phyloP scores from a whole-genome alignment of 2,797 vertebrate genomes.

The Streptopelia turtur region DNA sequence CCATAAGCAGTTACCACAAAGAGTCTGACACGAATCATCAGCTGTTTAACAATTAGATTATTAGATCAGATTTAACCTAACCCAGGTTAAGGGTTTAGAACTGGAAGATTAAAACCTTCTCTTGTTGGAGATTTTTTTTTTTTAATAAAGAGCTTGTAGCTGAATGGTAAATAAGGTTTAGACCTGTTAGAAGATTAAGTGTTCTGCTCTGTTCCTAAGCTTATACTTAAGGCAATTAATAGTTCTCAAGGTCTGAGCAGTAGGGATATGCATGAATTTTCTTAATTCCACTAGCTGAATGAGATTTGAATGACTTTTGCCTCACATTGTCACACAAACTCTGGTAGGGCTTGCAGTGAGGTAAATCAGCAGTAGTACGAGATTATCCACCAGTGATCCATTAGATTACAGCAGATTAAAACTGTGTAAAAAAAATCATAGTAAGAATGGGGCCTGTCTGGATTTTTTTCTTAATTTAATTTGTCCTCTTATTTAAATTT shows the following conservation, averaged over 20 bases:
- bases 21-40: neutral
- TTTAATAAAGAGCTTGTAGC: conserved; percentile 8
- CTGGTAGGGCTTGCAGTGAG: neutral
- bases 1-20: neutral
- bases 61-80: neutral
- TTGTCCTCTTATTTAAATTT: neutral
- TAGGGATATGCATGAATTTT: conserved; percentile 30
- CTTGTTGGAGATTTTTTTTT: conserved; percentile 16
- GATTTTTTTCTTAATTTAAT: neutral
- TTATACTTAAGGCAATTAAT: conserved; percentile 55
- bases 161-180: conserved; percentile 56
- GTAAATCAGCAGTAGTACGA: neutral
- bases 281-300: conserved; percentile 25
- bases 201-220: conserved; percentile 55
- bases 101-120: conserved; percentile 7
- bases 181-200: conserved; percentile 57
- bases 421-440: neutral
- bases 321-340: neutral
- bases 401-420: neutral
- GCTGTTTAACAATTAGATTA: conserved; percentile 1
- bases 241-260: conserved; percentile 16
- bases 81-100: neutral
- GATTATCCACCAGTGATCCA: neutral
- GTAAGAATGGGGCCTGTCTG: neutral
- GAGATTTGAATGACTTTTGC: neutral